Percentiles rank a stretch among this genome's conserved stretches.
phyloP scores from a whole-genome alignment of 1,140 invertebrate genomes.

The Drosophila littoralis region DNA sequence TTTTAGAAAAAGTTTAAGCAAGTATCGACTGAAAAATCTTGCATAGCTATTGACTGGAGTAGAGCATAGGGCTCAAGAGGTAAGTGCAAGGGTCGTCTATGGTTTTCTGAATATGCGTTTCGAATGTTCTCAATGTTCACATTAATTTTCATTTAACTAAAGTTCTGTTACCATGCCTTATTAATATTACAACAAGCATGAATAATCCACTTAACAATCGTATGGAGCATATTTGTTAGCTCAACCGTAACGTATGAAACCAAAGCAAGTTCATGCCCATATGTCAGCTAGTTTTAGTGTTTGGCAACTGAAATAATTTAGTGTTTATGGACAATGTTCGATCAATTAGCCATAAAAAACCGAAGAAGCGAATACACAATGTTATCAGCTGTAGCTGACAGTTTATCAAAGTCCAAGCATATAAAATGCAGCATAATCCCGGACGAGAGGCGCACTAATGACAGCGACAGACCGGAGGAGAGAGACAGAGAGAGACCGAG shows the following conservation, averaged over 20 bases:
- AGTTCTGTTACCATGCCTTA: too few species aligned
- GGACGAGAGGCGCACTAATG: slow-evolving; percentile 13
- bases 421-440: slow-evolving; percentile 45
- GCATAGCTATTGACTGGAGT: too few species aligned
- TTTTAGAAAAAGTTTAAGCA: neutral
- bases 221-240: too few species aligned
- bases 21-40: neutral
- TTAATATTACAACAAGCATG: too few species aligned
- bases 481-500: neutral
- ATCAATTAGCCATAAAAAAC: slow-evolving; percentile 26
- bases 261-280: too few species aligned
- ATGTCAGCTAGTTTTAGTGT: too few species aligned
- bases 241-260: too few species aligned
- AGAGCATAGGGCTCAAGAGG: too few species aligned
- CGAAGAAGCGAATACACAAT: slow-evolving; percentile 8
- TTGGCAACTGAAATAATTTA: neutral
- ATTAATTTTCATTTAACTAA: too few species aligned
- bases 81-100: too few species aligned
- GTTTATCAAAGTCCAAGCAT: slow-evolving; percentile 69
- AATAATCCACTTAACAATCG: too few species aligned
- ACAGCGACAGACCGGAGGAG: slow-evolving; percentile 1
- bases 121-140: neutral
- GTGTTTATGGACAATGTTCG: slow-evolving; percentile 6
- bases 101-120: neutral
- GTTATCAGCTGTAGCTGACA: slow-evolving; percentile 47